A percentile compares a stretch with the other conserved stretches of the same genome.
Conservation (phyloP, 2,888 invertebrate genomes). For the Unio delphinus region DNA sequence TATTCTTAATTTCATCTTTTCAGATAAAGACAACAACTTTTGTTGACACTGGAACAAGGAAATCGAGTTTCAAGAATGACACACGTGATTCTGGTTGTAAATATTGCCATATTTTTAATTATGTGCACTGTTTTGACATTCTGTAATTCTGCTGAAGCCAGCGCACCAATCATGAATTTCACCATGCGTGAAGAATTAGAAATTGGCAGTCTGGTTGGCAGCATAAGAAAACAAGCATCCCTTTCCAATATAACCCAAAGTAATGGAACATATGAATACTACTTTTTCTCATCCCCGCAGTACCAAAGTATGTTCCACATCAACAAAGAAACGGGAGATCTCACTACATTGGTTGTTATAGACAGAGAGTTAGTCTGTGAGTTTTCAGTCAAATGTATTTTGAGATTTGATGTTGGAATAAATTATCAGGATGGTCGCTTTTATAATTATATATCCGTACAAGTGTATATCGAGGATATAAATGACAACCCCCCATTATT, state of each 20-base stretch:
- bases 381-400: constrained; percentile 31
- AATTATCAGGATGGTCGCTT: constrained; percentile 14
- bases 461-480: constrained; percentile 40
- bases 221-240: constrained; percentile 27
- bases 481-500: constrained; percentile 58
- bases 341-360: constrained; percentile 37
- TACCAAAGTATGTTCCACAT: constrained; percentile 30
- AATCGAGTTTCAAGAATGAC: too few species aligned
- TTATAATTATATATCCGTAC: constrained; percentile 35
- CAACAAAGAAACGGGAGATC: constrained; percentile 27
- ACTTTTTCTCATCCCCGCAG: constrained; percentile 23
- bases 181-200: constrained; percentile 33
- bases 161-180: constrained; percentile 20
- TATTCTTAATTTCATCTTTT: too few species aligned
- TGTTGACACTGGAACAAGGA: too few species aligned
- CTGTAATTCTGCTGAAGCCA: not conserved
- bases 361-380: constrained; percentile 48
- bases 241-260: constrained; percentile 9
- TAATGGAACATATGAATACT: constrained; percentile 19
- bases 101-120: too few species aligned
- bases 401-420: constrained; percentile 44
- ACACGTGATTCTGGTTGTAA: too few species aligned
- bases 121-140: too few species aligned
- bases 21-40: too few species aligned
- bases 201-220: constrained; percentile 29